Base-by-base conservation (phyloP, 2,113 vertebrate species). In the Phocoena sinus region DNA sequence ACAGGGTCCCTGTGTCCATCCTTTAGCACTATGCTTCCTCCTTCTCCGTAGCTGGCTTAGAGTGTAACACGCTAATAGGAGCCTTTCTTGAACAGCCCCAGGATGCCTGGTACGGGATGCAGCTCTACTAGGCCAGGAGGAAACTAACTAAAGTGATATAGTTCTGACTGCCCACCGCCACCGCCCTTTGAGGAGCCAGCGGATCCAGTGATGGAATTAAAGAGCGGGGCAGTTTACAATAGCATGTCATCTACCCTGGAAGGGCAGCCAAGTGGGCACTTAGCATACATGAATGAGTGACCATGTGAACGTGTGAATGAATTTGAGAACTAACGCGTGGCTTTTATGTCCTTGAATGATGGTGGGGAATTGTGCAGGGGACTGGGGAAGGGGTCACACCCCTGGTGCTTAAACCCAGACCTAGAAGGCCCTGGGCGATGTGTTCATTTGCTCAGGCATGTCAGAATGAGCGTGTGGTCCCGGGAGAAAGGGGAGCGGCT, bases 381-480 rank as follows among this genome's bases (percentile, higher is more conserved):
- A 3, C 68, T 92, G 26, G 14, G 28, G 50, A 44, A 36, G 36
- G 26, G 15, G 56, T 17, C 31, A 31, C 33, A 23, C 14, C 28
- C 47, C 70, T 44, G 33, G 38, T 58, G 8, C 79, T 87, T 41
- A 56, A 50, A 28, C 63, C 13, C 23, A 84, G 25, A 33, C 53
- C 41, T 50, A 6, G 5, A 7, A 4, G 20, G 21, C 38, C 41
- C 10, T 18, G 26, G 8, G 56, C 2, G 3, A 2, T 10, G 1
- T 33, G 31, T 58, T 92, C 1, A 0, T 41, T 38, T 33, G 70
- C n/a, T 18, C 33, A 38, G n/a, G 53, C 28, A 2, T 33, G n/a
- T 85, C 53, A 38, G 36, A 38, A 20, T 68, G 58, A 77, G n/a
- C 0, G 0, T 56, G 91, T 60, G 56, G 26, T 89, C 56, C 60